Conservation (phyloP, 1,140 invertebrate genomes). For the Oppia nitens region DNA sequence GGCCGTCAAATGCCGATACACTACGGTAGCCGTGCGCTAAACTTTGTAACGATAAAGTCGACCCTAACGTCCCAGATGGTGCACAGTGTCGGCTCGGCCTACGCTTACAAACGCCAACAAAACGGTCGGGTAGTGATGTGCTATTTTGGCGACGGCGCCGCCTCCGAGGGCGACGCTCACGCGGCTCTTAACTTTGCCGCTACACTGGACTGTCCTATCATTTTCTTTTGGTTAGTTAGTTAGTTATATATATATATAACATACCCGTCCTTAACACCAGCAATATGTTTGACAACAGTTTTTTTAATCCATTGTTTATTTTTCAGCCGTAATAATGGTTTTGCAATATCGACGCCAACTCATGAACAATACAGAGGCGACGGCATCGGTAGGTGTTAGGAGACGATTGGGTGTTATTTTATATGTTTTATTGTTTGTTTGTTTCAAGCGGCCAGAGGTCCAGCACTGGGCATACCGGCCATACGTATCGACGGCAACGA, state of each 20-base stretch:
- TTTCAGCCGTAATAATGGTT: constrained; percentile 83
- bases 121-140: constrained; percentile 65
- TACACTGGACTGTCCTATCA: constrained; percentile 80
- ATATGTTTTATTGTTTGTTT: not conserved
- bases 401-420: not conserved
- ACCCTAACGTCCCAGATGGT: constrained; percentile 89
- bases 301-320: not conserved
- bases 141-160: constrained; percentile 97
- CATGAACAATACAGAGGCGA: constrained; percentile 78
- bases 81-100: constrained; percentile 87
- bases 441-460: constrained; percentile 46
- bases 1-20: constrained; percentile 92
- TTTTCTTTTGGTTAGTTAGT: constrained; percentile 39
- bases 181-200: constrained; percentile 99
- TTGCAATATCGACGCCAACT: constrained; percentile 90
- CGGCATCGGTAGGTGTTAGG: constrained; percentile 30
- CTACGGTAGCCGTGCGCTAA: constrained; percentile 61
- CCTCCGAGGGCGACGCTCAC: constrained; percentile 90
- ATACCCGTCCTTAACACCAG: not conserved
- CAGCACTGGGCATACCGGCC: constrained; percentile 75
- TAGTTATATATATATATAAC: not conserved
- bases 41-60: constrained; percentile 89
- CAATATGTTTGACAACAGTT: not conserved
- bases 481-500: constrained; percentile 95
- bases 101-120: constrained; percentile 55